Base-by-base conservation (phyloP, 2,113 vertebrate species). In the Grus americana region DNA sequence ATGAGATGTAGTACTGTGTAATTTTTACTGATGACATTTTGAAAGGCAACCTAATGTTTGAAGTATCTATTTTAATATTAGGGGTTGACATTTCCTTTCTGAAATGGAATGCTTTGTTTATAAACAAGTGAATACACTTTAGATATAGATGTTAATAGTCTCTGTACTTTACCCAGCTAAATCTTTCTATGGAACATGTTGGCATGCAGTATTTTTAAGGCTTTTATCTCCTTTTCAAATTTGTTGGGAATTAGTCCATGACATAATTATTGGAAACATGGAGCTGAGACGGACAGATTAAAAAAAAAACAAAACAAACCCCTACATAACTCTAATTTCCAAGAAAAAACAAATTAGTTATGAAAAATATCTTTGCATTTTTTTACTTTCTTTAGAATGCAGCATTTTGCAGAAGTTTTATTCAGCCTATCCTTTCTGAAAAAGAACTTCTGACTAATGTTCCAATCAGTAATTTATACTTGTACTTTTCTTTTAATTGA, bases 111-210 rank as follows among this genome's bases (percentile, higher is more conserved):
- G 32, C n/a, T 86, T 85, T 90, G 20, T 79, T 76, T 83, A 72
- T 52, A 71, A 85, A 67, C 42, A 71, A 63, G 42, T 79, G 74
- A 62, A 88, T 22, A 38, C 12, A 47, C 11, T 61, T 50, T 32
- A 23, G 7, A 46, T 7, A 22, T n/a, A 7, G 32, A n/a, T 47
- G 9, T 62, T 91, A n/a, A 23, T 26, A 14, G 11, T 52, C 30
- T 93, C 36, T 70, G 23, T 62, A 24, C 18, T 32, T 85, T 3
- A 68, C 11, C 44, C 21, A 55, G 32, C 47, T 86, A 58, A 44
- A 11, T 22, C 36, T 23, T 57, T 57, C 50, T 24, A 18, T 0
- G 0, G 49, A 75, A 36, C 5, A 5, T 36, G 20, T 8, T 4
- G 5, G 26, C 12, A 50, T 91, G 24, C 44, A 46, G 32, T 22